These are phyloP conservation scores for Mamestra brassicae DNA, from an alignment of 2,888 invertebrate genomes.

Conservation along the genomic window DNA sequence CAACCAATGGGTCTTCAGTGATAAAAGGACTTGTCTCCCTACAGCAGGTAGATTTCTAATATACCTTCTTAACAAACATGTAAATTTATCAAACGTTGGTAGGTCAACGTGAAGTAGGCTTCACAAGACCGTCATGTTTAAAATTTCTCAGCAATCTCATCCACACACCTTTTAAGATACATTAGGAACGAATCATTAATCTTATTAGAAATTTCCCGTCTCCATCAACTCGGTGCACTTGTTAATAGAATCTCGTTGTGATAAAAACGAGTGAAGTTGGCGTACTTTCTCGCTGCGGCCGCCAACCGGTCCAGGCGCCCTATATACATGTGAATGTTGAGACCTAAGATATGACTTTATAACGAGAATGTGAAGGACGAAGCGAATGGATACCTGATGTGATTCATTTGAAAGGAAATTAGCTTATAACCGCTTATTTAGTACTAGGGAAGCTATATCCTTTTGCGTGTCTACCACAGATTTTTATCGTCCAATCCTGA, in stretches of 20 bases:
- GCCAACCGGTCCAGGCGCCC: constrained; percentile 55
- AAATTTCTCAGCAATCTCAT: background rate
- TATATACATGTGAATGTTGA: constrained; percentile 33
- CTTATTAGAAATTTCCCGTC: constrained; percentile 37
- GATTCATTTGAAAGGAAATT: background rate
- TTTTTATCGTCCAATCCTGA: too few species aligned
- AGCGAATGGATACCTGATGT: background rate
- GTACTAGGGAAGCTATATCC: background rate
- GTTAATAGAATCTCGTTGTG: constrained; percentile 35
- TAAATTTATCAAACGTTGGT: background rate
- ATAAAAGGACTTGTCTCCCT: background rate
- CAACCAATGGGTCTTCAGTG: too few species aligned
- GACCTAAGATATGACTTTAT: constrained; percentile 33
- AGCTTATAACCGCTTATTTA: background rate
- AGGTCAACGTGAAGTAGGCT: too few species aligned
- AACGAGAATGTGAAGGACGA: constrained; percentile 30
- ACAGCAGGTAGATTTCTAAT: background rate
- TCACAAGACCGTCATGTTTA: background rate
- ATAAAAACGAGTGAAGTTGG: constrained; percentile 48
- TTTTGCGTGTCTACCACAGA: too few species aligned
- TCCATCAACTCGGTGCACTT: constrained; percentile 14
- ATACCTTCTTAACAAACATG: background rate
- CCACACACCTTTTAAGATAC: constrained; percentile 8
- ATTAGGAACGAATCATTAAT: constrained; percentile 34
- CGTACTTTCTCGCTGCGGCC: constrained; percentile 52